Base-by-base conservation (phyloP, 2,113 vertebrate genomes). In the Platichthys stellatus region DNA sequence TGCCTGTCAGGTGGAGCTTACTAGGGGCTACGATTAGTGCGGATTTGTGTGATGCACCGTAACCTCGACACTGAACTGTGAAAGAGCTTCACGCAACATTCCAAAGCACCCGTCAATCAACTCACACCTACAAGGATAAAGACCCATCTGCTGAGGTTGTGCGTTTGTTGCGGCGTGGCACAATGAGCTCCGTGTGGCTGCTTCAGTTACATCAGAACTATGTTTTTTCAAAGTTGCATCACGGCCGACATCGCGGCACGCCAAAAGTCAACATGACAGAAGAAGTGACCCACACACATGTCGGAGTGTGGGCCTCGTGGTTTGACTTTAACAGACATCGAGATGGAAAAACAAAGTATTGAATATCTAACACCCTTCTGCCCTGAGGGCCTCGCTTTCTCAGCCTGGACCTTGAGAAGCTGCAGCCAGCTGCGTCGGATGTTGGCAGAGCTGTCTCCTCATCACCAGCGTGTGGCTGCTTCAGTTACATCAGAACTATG, bases 41-140 rank as follows among this genome's bases (percentile, higher is more conserved):
- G 75, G 90, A 93, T 94, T 92, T 89, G 89, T 85, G 90, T 91
- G 91, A 94, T 80, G 86, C 79, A 84, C 88, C 90, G 51, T 82
- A 93, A 90, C 91, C 89, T 92, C 92, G 90, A 92, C 85, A 76
- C 75, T 89, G 86, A 90, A 90, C 83, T 90, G 89, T 90, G 86
- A 91, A 93, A 88, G 79, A 83, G 87, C 88, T 92, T 92, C 88
- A 90, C 60, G 83, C 85, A 91, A 86, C 90, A 87, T 93, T 93
- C 91, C 86, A 85, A 92, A 90, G 86, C 88, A 89, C 76, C 87
- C 86, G 91, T 88, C 90, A 92, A 78, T 94, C 90, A 93, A 31
- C 71, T 89, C 82, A 81, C 88, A 90, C 90, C 88, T 83, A 90
- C 78, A 74, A 79, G 87, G 90, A 92, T 89, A 85, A 88, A 87